Evolutionary conservation across 2,888 invertebrate species (phyloP).

Genomic region (Tetranychus truncatus): DNA sequence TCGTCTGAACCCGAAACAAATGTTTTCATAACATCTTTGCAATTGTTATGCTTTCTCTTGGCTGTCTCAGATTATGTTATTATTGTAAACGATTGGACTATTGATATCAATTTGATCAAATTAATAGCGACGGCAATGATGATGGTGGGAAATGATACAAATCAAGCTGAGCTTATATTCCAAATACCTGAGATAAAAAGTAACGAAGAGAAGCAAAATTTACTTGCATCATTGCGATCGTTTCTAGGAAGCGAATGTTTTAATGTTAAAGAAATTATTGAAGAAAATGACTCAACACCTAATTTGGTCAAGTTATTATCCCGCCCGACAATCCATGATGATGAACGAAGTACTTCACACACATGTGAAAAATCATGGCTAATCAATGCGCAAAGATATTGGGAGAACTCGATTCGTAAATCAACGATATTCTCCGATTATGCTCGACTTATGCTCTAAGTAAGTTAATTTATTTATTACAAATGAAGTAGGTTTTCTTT

Average conservation of each 20-base stretch:
- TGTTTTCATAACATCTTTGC: slow-evolving; percentile 21
- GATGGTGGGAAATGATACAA: slow-evolving; percentile 21
- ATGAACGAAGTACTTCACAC: slow-evolving; percentile 10
- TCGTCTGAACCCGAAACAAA: slow-evolving; percentile 21
- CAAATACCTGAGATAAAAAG: slow-evolving; percentile 11
- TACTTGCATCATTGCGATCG: slow-evolving; percentile 3
- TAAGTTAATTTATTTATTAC: background rate
- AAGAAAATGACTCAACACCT: slow-evolving; percentile 17
- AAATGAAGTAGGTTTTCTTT: too few species aligned
- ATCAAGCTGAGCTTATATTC: slow-evolving; percentile 18
- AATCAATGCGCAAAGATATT: slow-evolving; percentile 19
- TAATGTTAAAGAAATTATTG: slow-evolving; percentile 14
- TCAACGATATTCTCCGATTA: slow-evolving; percentile 22
- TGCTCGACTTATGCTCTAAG: slow-evolving; percentile 21
- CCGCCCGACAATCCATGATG: background rate
- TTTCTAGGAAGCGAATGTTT: slow-evolving; percentile 16
- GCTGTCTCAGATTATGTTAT: slow-evolving; percentile 22
- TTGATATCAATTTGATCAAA: slow-evolving; percentile 23
- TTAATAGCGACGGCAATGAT: slow-evolving; percentile 22
- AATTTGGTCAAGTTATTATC: slow-evolving; percentile 17
- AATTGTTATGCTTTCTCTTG: slow-evolving; percentile 21
- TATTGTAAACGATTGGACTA: slow-evolving; percentile 19
- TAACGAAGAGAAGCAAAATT: background rate
- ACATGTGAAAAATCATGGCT: slow-evolving; percentile 21
- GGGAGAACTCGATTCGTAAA: slow-evolving; percentile 21